phyloP scores from a whole-genome alignment of 2,888 invertebrate species.

The Macrosoma leucophasiata region DNA sequence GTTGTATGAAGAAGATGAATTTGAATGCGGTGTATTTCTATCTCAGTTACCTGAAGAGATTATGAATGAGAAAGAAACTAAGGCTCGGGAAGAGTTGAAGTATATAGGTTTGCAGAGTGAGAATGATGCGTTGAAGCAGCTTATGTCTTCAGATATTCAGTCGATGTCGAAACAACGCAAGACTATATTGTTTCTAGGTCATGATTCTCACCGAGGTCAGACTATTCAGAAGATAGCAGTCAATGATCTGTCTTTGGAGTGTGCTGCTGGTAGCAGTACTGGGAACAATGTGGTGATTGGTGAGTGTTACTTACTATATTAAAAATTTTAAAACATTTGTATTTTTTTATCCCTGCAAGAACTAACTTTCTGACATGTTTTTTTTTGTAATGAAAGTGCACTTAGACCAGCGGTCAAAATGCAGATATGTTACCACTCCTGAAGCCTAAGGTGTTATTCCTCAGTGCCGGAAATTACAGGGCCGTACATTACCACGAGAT shows the following conservation, averaged over 20 bases:
- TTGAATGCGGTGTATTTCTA: conserved; percentile 50
- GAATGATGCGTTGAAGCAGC: conserved; percentile 53
- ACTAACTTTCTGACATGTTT: too few relatives aligned
- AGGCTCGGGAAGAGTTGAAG: conserved; percentile 37
- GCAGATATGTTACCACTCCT: too few relatives aligned
- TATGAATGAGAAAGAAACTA: conserved; percentile 44
- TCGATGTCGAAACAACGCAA: conserved; percentile 50
- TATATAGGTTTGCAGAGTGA: conserved; percentile 40
- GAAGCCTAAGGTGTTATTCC: too few relatives aligned
- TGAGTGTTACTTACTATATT: conserved; percentile 35
- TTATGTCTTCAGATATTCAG: conserved; percentile 58
- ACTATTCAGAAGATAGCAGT: conserved; percentile 62
- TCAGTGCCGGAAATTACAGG: too few relatives aligned
- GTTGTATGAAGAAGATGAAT: conserved; percentile 49
- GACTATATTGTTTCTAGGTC: conserved; percentile 56
- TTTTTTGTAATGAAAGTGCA: too few relatives aligned
- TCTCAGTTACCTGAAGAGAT: conserved; percentile 52
- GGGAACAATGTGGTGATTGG: conserved; percentile 41
- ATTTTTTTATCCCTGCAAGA: too few relatives aligned
- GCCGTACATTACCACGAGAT: too few relatives aligned
- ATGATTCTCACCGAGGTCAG: conserved; percentile 49
- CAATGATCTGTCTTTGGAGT: conserved; percentile 46
- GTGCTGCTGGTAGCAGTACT: conserved; percentile 32
- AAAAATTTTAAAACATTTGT: too few relatives aligned
- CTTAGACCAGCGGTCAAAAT: too few relatives aligned